phyloP scores from a whole-genome alignment of 2,797 vertebrate species.

The Otus scops region DNA sequence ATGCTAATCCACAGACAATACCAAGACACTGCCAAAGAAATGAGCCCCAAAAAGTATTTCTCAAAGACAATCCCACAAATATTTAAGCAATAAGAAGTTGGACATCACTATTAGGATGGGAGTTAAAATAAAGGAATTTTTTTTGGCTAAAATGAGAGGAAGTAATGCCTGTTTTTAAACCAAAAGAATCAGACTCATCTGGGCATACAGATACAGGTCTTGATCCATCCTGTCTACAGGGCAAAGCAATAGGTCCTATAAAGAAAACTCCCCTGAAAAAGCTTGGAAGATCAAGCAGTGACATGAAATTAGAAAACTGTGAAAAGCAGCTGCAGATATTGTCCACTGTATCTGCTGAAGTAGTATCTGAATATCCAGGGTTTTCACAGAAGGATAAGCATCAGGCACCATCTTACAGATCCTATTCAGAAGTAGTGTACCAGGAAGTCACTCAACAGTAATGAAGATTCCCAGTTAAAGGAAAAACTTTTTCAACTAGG shows the following conservation, averaged over 20 bases:
- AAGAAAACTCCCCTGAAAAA: not conserved
- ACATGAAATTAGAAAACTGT: not conserved
- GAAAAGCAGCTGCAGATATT: not conserved
- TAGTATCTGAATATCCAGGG: not conserved
- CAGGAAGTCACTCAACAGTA: not conserved
- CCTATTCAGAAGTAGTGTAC: not conserved
- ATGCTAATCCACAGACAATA: not conserved
- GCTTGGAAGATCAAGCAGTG: not conserved
- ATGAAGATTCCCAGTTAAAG: not conserved
- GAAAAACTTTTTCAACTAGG: not conserved
- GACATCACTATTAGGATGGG: not conserved
- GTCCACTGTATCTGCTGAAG: not conserved
- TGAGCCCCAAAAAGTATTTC: not conserved
- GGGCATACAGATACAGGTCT: not conserved
- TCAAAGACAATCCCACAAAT: not conserved
- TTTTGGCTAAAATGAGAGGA: not conserved
- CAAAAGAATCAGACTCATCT: not conserved
- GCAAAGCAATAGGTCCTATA: not conserved
- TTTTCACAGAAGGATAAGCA: not conserved
- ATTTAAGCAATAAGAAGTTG: not conserved
- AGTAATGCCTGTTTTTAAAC: rapidly evolving
- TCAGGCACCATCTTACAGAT: not conserved
- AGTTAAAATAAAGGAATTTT: not conserved
- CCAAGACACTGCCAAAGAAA: not conserved
- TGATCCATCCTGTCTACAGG: not conserved